Percentiles rank a stretch among this genome's conserved stretches.
Conservation (phyloP, 2,888 invertebrate species). For the Pocota personata region DNA sequence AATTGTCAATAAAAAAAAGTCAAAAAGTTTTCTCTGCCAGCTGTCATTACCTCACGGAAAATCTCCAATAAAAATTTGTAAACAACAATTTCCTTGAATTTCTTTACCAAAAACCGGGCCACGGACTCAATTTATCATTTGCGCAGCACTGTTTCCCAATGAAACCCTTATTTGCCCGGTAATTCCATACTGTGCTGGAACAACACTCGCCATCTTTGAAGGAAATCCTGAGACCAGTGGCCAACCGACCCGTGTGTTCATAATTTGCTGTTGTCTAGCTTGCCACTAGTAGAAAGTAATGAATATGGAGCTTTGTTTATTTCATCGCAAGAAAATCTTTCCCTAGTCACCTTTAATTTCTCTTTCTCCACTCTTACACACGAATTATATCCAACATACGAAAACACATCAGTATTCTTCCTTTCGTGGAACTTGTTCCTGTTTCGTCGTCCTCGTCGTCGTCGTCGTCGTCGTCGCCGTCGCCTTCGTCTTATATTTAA, state of each 20-base stretch:
- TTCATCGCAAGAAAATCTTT: slow-evolving; percentile 67
- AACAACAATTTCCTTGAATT: slow-evolving; percentile 53
- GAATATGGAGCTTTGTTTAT: slow-evolving; percentile 71
- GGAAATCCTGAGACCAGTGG: background rate
- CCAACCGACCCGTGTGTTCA: slow-evolving; percentile 23
- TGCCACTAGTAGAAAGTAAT: slow-evolving; percentile 55
- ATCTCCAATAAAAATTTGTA: slow-evolving; percentile 62
- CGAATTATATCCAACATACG: slow-evolving; percentile 33
- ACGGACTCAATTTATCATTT: slow-evolving; percentile 3
- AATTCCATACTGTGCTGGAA: background rate
- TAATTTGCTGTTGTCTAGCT: slow-evolving; percentile 31
- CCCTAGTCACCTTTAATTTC: slow-evolving; percentile 68
- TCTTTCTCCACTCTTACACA: slow-evolving; percentile 34
- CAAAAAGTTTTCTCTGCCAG: slow-evolving; percentile 64
- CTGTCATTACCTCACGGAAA: slow-evolving; percentile 71
- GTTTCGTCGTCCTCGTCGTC: slow-evolving; percentile 28
- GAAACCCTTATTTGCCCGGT: background rate
- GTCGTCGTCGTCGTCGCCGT: slow-evolving; percentile 19
- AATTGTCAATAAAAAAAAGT: slow-evolving; percentile 63
- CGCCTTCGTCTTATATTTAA: background rate
- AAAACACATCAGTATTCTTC: slow-evolving; percentile 28
- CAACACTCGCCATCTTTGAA: slow-evolving; percentile 25
- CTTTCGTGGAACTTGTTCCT: slow-evolving; percentile 28
- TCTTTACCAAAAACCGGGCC: slow-evolving; percentile 9
- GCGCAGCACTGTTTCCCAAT: background rate